A percentile compares a stretch with the other conserved stretches of the same genome.
phyloP scores from a whole-genome alignment of 2,113 vertebrate species.

The Entomyzon cyanotis region DNA sequence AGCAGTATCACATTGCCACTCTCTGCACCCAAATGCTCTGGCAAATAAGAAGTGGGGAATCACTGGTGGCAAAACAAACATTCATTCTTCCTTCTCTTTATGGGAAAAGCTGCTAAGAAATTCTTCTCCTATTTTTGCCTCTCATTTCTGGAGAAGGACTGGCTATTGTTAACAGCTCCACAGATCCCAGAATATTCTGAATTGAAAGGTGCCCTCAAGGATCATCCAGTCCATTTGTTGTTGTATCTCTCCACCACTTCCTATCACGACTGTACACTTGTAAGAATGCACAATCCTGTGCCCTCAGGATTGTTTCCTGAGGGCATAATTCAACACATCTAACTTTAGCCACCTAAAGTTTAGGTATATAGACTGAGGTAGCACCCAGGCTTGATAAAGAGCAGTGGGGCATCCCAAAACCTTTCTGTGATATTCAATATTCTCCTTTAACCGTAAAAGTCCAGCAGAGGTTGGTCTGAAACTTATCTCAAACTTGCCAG shows the following conservation, averaged over 20 bases:
- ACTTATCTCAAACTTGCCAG: background rate
- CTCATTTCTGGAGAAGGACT: background rate
- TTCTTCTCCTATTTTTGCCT: background rate
- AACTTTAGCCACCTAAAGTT: background rate
- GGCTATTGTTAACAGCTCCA: background rate
- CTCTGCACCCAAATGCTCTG: background rate
- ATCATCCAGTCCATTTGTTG: background rate
- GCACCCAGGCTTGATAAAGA: background rate
- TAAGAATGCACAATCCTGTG: too few relatives aligned
- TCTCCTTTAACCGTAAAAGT: background rate
- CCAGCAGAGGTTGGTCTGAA: background rate
- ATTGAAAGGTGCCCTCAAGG: background rate
- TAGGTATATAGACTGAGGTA: background rate
- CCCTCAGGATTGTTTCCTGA: background rate
- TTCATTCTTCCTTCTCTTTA: background rate
- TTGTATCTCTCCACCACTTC: background rate
- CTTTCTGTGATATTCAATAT: background rate
- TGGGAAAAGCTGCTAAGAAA: background rate
- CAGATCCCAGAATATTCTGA: background rate
- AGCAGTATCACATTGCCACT: background rate
- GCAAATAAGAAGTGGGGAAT: background rate
- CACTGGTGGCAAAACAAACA: background rate
- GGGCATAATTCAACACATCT: background rate
- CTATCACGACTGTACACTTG: background rate
- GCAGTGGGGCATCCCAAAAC: background rate